Conservation (phyloP, 2,113 vertebrate species). For the Otus sunia region DNA sequence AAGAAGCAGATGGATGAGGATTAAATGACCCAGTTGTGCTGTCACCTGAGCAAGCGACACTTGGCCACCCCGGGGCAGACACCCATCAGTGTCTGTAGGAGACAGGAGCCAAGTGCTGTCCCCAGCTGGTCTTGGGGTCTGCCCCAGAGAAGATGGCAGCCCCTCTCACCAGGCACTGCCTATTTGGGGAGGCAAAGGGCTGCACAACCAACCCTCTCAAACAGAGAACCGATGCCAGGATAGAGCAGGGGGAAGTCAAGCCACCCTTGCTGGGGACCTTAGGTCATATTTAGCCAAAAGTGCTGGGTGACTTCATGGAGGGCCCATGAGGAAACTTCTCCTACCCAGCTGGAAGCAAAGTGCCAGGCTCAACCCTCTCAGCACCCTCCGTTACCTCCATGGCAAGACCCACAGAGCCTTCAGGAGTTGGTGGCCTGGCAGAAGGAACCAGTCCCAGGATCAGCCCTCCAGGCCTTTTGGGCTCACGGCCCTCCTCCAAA, state of each 20-base stretch:
- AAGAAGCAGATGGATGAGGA: not conserved
- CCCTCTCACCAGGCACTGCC: not conserved
- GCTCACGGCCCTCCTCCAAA: not conserved
- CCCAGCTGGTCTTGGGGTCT: not conserved
- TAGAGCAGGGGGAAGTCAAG: not conserved
- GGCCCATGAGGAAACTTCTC: not conserved
- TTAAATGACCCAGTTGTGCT: not conserved
- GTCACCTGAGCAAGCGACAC: not conserved
- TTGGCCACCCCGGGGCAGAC: accelerated
- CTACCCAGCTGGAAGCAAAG: not conserved
- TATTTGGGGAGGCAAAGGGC: accelerated
- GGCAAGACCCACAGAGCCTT: accelerated
- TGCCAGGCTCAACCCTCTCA: not conserved
- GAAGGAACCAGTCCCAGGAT: not conserved
- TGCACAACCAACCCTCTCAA: accelerated
- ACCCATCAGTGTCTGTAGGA: accelerated
- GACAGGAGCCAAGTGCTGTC: not conserved
- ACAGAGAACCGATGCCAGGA: accelerated
- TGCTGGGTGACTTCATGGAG: accelerated
- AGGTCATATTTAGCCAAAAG: not conserved
- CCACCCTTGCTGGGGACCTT: not conserved
- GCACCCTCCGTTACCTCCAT: accelerated
- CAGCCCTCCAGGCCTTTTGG: not conserved
- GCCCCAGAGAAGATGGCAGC: accelerated
- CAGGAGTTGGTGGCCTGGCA: not conserved